Evolutionary conservation across 1,140 invertebrate species (phyloP).

Genomic region (Danaus melanippus): DNA sequence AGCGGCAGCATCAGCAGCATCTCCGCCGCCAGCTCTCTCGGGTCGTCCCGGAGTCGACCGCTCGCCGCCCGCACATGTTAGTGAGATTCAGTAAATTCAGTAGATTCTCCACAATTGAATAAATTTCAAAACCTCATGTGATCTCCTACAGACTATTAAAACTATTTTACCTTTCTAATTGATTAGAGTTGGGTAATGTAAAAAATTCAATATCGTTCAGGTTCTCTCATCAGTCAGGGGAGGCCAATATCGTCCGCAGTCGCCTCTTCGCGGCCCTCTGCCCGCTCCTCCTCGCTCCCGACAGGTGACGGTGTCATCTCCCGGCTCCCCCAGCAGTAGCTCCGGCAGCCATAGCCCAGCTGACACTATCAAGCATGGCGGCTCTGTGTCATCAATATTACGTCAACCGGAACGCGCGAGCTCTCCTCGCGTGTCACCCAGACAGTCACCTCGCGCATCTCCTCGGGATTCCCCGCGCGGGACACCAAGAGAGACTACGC

Average conservation of each 20-base stretch:
- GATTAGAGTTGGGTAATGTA: too few relatives aligned
- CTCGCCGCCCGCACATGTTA: slow-evolving; percentile 80
- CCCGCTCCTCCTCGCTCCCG: slow-evolving; percentile 71
- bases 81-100: slow-evolving; percentile 23
- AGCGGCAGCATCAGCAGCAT: slow-evolving; percentile 74
- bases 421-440: slow-evolving; percentile 41
- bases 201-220: slow-evolving; percentile 34
- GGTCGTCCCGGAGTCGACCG: slow-evolving; percentile 77
- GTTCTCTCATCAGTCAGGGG: slow-evolving; percentile 77
- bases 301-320: slow-evolving; percentile 81
- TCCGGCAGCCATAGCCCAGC: slow-evolving; percentile 76
- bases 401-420: slow-evolving; percentile 54
- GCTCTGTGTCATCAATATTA: slow-evolving; percentile 66
- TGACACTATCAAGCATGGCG: slow-evolving; percentile 78
- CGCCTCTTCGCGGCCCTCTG: slow-evolving; percentile 70
- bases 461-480: slow-evolving; percentile 48
- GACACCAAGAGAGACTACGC: slow-evolving; percentile 39
- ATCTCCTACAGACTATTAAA: too few relatives aligned
- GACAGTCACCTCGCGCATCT: slow-evolving; percentile 54
- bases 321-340: slow-evolving; percentile 81
- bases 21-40: slow-evolving; percentile 79
- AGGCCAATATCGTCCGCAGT: slow-evolving; percentile 77
- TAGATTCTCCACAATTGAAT: background rate
- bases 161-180: too few relatives aligned
- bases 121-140: too few relatives aligned